Evolutionary conservation across 2,888 invertebrate species (phyloP), one percentile per base, ranked within the genome.

Genomic region (Microplitis deprimator): DNA sequence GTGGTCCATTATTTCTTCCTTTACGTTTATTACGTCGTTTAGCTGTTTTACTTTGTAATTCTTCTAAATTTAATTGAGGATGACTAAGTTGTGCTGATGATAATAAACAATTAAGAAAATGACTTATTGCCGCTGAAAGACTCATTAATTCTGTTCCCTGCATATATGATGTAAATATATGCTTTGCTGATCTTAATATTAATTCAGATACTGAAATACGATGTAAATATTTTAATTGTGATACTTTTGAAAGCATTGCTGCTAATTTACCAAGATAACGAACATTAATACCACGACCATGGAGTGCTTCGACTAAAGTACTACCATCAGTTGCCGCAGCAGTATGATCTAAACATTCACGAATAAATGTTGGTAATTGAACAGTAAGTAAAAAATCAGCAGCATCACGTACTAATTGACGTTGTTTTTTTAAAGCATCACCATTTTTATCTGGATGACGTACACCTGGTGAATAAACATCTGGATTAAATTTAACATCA

Each of bases 401-500:
- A 0, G 98, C 98, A 90, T 98, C 98, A 89, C 96, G 96, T 1
- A 99, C 96, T 6, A 98, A 92, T 83, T 96, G 95, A 77, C 96
- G 93, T 89, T 99, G 98, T 87, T 95, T 95, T 81, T 94, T 92
- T 73, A 97, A 91, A 83, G 94, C 93, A 76, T 93, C 91, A 82
- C 93, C 89, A 86, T 94, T 93, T 20, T 94, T 91, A 83, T 95
- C 94, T 17, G 93, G 92, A 91, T 98, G 98, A 77, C 92, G 93
- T 79, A 99, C 98, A 74, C 97, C 97, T 0, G 96, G 96, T 8
- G 98, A 98, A 91, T 96, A 99, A 79, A 98, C 97, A 91, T 99
- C 99, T 0, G 99, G 98, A 91, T 99, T 99, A 91, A 99, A 99
- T 79, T 98, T 94, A 81, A 99, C 96, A 89, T 97, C 98, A 90